A percentile compares a stretch with the other conserved stretches of the same genome.
Evolutionary conservation across 2,888 invertebrate species (phyloP).

Genomic region (Acanthosoma haemorrhoidale): DNA sequence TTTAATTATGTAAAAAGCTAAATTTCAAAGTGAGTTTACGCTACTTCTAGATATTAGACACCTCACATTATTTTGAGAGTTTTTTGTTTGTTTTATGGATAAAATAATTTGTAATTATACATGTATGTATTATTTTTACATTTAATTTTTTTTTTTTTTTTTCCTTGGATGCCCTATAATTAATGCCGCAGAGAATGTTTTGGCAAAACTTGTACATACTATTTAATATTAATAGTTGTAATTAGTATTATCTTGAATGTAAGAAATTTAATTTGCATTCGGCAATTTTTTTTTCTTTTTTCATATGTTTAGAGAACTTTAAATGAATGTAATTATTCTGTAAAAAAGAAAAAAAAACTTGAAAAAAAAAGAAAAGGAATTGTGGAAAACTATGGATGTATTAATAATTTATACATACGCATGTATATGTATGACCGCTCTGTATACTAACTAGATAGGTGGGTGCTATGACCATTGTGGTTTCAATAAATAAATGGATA

Average conservation of each 20-base stretch:
- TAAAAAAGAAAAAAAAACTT: constrained; percentile 5
- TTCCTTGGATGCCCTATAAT: constrained; percentile 5
- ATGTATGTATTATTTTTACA: constrained; percentile 10
- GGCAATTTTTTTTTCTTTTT: constrained; percentile 4
- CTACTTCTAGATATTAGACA: constrained; percentile 25
- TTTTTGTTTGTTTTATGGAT: neutral
- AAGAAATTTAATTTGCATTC: neutral
- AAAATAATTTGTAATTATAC: neutral
- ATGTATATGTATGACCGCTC: no score
- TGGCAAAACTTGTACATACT: constrained; percentile 15
- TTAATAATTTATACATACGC: neutral
- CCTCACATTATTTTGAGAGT: neutral
- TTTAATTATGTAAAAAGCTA: neutral
- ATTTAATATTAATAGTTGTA: constrained; percentile 22
- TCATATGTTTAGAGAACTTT: neutral
- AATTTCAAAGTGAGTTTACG: neutral
- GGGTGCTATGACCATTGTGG: no score
- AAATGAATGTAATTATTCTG: constrained; percentile 21
- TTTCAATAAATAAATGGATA: no score
- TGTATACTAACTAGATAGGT: no score
- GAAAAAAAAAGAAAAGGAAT: neutral
- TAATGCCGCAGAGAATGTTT: neutral
- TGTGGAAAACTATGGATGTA: neutral
- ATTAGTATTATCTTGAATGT: constrained; percentile 23
- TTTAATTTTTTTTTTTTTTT: neutral